Base-by-base conservation (phyloP, 2,113 vertebrate species). In the Grus americana region DNA sequence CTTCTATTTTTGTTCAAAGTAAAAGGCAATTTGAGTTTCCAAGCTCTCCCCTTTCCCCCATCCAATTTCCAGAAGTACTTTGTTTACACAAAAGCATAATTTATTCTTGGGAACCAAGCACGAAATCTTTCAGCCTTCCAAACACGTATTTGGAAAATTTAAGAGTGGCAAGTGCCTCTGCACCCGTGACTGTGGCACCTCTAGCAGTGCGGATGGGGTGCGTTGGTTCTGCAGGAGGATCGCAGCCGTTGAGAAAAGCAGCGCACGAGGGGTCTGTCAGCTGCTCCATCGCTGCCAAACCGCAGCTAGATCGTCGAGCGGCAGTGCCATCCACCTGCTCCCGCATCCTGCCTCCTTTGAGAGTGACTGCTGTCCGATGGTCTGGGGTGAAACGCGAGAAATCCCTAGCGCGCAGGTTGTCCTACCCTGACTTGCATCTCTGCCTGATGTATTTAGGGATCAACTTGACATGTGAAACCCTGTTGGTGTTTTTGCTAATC, bases 251-350 rank as follows among this genome's bases (percentile, higher is more conserved):
- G 74, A 52, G 80, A 27, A 70, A 38, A 40, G 34, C 49, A 27
- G 52, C 4, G 0, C 0, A 0, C 0, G 1, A 65, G 36, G 57
- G 9, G 1, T 49, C 78, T 59, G 30, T 24, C 52, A 42, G 11
- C 76, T 54, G 50, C 71, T 59, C 38, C 72, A 5, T n/a, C 38
- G 0, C 52, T 38, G 34, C 6, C 63, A 23, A 59, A 36, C 68
- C 22, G 52, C 72, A 79, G 83, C 44, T 26, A 12, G 15, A 67
- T 26, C 68, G 1, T 5, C 0, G 0, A 50, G 75, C 0, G 0
- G 54, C 0, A 0, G 29, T 73, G 71, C 47, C 42, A 2, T 7
- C 54, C 44, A 22, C 14, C 57, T 57, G 19, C 54, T 44, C 38
- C 2, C 1, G 26, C 20, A 15, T 54, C 59, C 38, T 17, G 9